Conservation (phyloP, 1,140 invertebrate genomes). For the Akabosia matsudoensis region DNA sequence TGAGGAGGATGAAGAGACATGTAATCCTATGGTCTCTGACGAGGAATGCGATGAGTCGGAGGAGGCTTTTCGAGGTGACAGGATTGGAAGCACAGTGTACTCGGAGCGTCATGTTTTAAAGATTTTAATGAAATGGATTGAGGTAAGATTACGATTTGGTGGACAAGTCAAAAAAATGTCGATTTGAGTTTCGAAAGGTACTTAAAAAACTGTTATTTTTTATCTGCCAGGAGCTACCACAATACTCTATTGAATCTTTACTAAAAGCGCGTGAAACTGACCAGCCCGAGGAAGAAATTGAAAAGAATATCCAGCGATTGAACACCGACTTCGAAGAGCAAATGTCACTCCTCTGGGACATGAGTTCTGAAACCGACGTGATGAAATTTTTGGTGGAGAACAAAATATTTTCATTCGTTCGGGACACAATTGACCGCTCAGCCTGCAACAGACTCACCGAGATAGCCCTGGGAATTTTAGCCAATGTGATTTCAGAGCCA, state of each 20-base stretch:
- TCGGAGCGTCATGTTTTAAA: slow-evolving; percentile 43
- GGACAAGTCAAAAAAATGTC: neutral
- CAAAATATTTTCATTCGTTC: slow-evolving; percentile 36
- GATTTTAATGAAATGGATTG: slow-evolving; percentile 43
- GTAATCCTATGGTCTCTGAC: slow-evolving; percentile 40
- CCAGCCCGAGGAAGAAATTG: slow-evolving; percentile 11
- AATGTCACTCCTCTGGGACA: slow-evolving; percentile 43
- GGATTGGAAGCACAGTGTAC: slow-evolving; percentile 42
- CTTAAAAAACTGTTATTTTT: slow-evolving; percentile 14
- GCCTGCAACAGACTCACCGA: slow-evolving; percentile 31
- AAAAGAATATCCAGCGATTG: slow-evolving; percentile 3
- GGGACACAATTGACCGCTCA: slow-evolving; percentile 30
- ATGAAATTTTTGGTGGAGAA: slow-evolving; percentile 39
- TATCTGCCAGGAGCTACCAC: slow-evolving; percentile 31
- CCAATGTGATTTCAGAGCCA: slow-evolving; percentile 38
- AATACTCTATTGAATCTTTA: slow-evolving; percentile 16
- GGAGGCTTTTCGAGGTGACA: slow-evolving; percentile 39
- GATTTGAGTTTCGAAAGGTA: neutral
- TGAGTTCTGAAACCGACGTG: slow-evolving; percentile 44
- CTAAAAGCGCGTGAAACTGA: slow-evolving; percentile 8
- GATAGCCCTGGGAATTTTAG: slow-evolving; percentile 42
- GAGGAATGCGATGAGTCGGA: slow-evolving; percentile 27
- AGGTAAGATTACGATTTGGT: too few species aligned
- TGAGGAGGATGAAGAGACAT: slow-evolving; percentile 26
- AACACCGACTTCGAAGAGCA: slow-evolving; percentile 36